Conservation (phyloP, 2,797 vertebrate genomes). For the Etheostoma nigrum region DNA sequence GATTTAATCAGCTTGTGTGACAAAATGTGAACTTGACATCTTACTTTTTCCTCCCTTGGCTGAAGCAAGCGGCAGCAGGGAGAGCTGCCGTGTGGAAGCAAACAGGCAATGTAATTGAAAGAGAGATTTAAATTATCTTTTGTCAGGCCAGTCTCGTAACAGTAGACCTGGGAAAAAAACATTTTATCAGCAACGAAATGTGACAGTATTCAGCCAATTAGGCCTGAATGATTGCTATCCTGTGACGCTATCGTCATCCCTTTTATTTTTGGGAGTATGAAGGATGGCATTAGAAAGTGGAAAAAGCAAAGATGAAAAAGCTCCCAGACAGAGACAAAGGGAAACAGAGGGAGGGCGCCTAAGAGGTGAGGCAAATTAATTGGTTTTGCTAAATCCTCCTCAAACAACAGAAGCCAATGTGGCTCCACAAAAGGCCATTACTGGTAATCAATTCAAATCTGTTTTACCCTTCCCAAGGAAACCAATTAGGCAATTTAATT, state of each 20-base stretch:
- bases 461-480: conserved; percentile 85
- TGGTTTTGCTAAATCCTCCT: conserved; percentile 85
- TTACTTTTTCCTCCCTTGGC: conserved; percentile 40
- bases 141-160: conserved; percentile 42
- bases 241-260: conserved; percentile 57
- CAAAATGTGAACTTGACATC: conserved; percentile 74
- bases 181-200: conserved; percentile 47
- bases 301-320: conserved; percentile 68
- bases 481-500: conserved; percentile 87
- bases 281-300: conserved; percentile 57
- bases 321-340: conserved; percentile 69
- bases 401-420: conserved; percentile 81
- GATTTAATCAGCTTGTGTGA: conserved; percentile 75
- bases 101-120: conserved; percentile 61
- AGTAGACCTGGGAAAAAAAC: conserved; percentile 35
- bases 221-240: conserved; percentile 69
- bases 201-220: conserved; percentile 68
- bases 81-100: conserved; percentile 33
- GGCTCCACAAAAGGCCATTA: conserved; percentile 84
- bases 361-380: conserved; percentile 82
- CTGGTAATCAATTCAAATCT: conserved; percentile 86
- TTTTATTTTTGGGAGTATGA: conserved; percentile 60
- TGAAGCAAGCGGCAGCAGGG: conserved; percentile 31
- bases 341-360: conserved; percentile 61
- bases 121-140: conserved; percentile 70